Evolutionary conservation across 2,797 vertebrate genomes (phyloP).

Genomic region (Helicolenus hilgendorfi): DNA sequence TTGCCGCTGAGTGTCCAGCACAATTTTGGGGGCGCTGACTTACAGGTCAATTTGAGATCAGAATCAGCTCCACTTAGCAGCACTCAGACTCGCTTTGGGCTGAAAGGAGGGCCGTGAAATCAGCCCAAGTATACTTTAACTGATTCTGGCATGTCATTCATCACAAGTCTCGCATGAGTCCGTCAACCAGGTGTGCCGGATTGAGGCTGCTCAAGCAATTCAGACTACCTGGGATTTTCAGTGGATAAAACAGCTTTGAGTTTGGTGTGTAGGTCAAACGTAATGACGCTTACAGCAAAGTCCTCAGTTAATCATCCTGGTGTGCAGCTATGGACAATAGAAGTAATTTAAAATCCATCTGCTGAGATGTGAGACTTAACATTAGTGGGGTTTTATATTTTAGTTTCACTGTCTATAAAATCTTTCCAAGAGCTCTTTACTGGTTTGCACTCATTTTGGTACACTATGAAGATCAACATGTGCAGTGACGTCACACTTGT

Average conservation of each 20-base stretch:
- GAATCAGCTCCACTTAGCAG: conserved; percentile 52
- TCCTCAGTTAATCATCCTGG: background rate
- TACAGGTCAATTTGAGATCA: conserved; percentile 50
- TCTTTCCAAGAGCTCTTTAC: background rate
- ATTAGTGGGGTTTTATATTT: background rate
- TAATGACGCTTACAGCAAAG: conserved; percentile 18
- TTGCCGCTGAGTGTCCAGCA: conserved; percentile 34
- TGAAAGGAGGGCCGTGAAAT: conserved; percentile 38
- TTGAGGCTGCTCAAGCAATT: conserved; percentile 5
- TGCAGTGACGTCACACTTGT: background rate
- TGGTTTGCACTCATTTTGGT: background rate
- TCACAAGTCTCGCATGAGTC: conserved; percentile 1
- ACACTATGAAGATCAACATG: background rate
- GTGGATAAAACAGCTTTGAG: conserved; percentile 6
- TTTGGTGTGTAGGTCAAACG: conserved; percentile 12
- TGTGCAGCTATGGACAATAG: background rate
- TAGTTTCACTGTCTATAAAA: background rate
- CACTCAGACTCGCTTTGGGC: conserved; percentile 48
- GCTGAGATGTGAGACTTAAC: background rate
- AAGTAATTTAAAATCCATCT: background rate
- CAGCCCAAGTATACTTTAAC: conserved; percentile 48
- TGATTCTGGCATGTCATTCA: conserved; percentile 59
- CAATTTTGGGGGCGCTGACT: conserved; percentile 13
- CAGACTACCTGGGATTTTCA: background rate
- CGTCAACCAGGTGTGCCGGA: background rate